Percentiles rank a stretch among this genome's conserved stretches.
Evolutionary conservation across 2,113 vertebrate genomes (phyloP).

Genomic region (Plecturocebus donacophilus): DNA sequence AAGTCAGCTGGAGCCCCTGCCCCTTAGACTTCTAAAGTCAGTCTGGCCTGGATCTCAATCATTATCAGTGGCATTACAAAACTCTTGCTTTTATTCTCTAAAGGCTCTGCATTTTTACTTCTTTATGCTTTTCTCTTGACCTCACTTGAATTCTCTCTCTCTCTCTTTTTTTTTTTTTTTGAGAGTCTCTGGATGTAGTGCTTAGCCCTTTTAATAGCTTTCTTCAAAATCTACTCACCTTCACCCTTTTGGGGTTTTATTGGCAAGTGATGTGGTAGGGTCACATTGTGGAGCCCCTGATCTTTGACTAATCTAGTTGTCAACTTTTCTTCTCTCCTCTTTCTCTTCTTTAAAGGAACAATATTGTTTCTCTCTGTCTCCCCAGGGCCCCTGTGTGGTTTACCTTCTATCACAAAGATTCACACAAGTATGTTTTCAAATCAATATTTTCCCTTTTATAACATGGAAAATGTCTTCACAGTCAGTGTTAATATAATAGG

Average conservation of each 20-base stretch:
- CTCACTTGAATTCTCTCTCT: background rate
- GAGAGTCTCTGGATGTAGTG: background rate
- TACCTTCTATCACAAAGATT: background rate
- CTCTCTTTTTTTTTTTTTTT: background rate
- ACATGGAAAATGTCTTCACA: background rate
- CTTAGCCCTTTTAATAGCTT: background rate
- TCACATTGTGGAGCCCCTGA: background rate
- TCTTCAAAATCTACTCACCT: background rate
- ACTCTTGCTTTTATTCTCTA: background rate
- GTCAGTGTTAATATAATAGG: background rate
- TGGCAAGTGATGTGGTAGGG: accelerated
- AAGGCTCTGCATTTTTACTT: background rate
- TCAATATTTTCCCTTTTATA: background rate
- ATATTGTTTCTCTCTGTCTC: background rate
- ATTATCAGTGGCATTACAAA: accelerated
- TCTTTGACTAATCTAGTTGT: accelerated
- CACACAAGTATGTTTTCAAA: background rate
- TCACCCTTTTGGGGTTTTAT: background rate
- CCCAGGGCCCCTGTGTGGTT: background rate
- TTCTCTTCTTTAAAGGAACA: background rate
- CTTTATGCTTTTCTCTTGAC: background rate
- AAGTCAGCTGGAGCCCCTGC: background rate
- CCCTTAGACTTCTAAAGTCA: background rate
- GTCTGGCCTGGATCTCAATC: background rate
- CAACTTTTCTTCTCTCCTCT: background rate